Evolutionary conservation across 2,888 invertebrate species (phyloP).

Genomic region (Chloroclystis v-ata): DNA sequence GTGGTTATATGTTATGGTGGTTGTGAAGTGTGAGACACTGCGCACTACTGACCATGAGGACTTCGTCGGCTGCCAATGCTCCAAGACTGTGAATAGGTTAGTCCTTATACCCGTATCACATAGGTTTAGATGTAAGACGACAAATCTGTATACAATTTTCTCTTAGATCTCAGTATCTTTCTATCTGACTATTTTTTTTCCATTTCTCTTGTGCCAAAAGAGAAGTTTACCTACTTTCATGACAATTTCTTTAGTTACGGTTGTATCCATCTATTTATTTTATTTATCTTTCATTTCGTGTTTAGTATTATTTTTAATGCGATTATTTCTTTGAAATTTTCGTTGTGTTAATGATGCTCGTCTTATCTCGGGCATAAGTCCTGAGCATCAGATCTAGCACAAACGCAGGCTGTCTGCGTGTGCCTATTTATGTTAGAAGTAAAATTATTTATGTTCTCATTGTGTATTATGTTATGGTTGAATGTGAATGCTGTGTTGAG

Average conservation of each 20-base stretch:
- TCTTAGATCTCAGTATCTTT: conserved; percentile 69
- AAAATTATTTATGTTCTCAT: conserved; percentile 28
- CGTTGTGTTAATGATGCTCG: conserved; percentile 7
- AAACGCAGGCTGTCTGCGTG: conserved; percentile 15
- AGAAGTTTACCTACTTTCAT: conserved; percentile 51
- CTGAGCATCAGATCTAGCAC: conserved; percentile 10
- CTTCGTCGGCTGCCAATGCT: conserved; percentile 45
- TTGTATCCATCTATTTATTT: conserved; percentile 61
- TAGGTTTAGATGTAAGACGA: conserved; percentile 39
- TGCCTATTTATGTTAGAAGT: conserved; percentile 25
- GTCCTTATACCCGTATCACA: conserved; percentile 39
- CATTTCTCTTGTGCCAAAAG: conserved; percentile 66
- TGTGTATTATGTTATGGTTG: conserved; percentile 38
- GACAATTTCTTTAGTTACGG: conserved; percentile 56
- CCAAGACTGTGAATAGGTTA: conserved; percentile 65
- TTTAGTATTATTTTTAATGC: conserved; percentile 25
- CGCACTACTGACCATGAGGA: conserved; percentile 26
- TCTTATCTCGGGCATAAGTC: conserved; percentile 21
- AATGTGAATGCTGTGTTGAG: conserved; percentile 33
- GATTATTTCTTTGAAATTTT: conserved; percentile 25
- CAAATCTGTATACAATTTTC: conserved; percentile 63
- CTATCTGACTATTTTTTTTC: conserved; percentile 42
- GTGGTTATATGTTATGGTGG: conserved; percentile 27
- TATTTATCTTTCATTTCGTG: conserved; percentile 43
- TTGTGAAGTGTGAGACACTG: conserved; percentile 34